These are phyloP conservation scores for Mythimna impura DNA, from an alignment of 2,888 invertebrate species.

Conservation along the genomic window DNA sequence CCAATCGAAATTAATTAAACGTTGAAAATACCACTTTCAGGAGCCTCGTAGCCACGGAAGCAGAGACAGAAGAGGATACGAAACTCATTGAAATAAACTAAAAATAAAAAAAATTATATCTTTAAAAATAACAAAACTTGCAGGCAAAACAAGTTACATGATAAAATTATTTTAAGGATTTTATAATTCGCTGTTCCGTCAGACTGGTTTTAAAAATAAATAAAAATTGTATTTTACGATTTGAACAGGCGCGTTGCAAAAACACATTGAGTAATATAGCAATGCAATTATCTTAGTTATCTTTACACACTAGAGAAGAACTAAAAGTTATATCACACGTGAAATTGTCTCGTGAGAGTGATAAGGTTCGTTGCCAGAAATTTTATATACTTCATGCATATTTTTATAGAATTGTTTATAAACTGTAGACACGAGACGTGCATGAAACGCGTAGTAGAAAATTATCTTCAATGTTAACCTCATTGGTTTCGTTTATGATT, in stretches of 20 bases:
- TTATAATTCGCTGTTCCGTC: constrained; percentile 11
- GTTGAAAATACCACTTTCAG: neutral
- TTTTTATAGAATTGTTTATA: constrained; percentile 52
- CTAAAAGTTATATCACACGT: constrained; percentile 38
- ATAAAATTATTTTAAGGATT: constrained; percentile 9
- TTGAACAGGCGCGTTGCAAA: constrained; percentile 26
- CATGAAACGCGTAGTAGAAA: constrained; percentile 39
- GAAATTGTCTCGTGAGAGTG: constrained; percentile 49
- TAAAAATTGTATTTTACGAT: constrained; percentile 29
- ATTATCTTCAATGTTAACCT: constrained; percentile 48
- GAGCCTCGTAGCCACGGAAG: neutral
- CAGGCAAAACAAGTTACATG: constrained; percentile 29
- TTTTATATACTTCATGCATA: constrained; percentile 25
- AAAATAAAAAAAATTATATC: constrained; percentile 1
- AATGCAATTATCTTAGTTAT: constrained; percentile 34
- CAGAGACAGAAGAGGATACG: neutral
- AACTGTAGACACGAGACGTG: constrained; percentile 25
- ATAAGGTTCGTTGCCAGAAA: constrained; percentile 53
- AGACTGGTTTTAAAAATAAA: constrained; percentile 21
- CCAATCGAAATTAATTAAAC: constrained; percentile 1
- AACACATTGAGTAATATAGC: constrained; percentile 13
- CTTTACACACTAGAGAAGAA: constrained; percentile 15
- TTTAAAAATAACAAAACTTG: neutral
- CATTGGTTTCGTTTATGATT: constrained; percentile 35
- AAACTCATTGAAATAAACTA: neutral